Evolutionary conservation across 1,140 invertebrate species (phyloP).

Genomic region (Anastrepha obliqua): DNA sequence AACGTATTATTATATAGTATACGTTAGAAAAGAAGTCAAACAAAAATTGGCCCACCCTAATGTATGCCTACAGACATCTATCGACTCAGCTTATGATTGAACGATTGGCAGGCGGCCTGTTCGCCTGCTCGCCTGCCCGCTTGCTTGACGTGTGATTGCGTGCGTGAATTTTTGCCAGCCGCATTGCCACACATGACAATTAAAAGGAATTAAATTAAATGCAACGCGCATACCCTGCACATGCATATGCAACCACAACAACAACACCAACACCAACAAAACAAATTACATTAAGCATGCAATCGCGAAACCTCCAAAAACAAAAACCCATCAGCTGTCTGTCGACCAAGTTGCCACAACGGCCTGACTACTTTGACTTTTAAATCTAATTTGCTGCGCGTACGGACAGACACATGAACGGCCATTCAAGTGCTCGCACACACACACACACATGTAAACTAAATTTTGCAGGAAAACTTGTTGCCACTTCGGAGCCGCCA

Average conservation of each 20-base stretch:
- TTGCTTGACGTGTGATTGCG: conserved; percentile 18
- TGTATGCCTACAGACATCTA: background rate
- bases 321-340: background rate
- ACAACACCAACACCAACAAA: conserved; percentile 15
- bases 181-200: conserved; percentile 49
- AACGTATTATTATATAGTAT: no score
- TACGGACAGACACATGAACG: background rate
- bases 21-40: no score
- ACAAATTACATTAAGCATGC: background rate
- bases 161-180: conserved; percentile 35
- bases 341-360: background rate
- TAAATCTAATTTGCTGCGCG: conserved; percentile 26
- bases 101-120: background rate
- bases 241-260: conserved; percentile 42
- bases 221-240: conserved; percentile 21
- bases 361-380: conserved; percentile 33
- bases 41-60: background rate
- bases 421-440: background rate
- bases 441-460: background rate
- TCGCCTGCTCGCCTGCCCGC: background rate
- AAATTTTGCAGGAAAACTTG: conserved; percentile 28
- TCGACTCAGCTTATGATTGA: background rate
- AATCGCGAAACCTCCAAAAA: background rate
- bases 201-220: conserved; percentile 53
- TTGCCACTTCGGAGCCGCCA: conserved; percentile 36